These are phyloP conservation scores for Pandion haliaetus DNA, from an alignment of 2,113 vertebrate genomes.

Conservation along the genomic window DNA sequence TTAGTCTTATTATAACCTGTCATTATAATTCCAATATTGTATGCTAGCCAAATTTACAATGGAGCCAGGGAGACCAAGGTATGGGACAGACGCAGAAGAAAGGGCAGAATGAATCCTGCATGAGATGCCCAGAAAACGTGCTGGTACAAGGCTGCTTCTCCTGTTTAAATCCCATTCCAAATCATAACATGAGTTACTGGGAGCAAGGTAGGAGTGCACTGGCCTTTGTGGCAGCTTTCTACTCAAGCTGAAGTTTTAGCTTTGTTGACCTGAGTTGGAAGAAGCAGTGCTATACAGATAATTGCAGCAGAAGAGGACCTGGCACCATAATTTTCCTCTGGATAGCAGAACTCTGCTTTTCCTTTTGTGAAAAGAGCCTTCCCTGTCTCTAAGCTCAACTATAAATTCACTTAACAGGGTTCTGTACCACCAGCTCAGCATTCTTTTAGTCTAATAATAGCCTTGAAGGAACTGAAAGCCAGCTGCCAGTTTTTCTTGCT, in stretches of 20 bases:
- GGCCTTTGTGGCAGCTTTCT: not conserved
- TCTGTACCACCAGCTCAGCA: not conserved
- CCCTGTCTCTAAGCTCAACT: not conserved
- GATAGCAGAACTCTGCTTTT: not conserved
- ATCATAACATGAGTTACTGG: not conserved
- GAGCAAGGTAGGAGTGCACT: fast-evolving
- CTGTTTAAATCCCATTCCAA: not conserved
- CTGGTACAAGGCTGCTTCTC: not conserved
- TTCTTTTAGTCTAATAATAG: not conserved
- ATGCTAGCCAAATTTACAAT: not conserved
- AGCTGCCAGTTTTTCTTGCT: not conserved
- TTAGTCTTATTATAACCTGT: not conserved
- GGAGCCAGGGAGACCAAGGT: not conserved
- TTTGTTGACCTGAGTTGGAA: not conserved
- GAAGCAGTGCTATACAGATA: no score
- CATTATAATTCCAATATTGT: not conserved
- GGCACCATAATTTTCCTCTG: not conserved
- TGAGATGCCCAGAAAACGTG: not conserved
- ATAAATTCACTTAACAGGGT: not conserved
- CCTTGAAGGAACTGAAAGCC: not conserved
- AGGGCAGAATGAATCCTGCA: not conserved
- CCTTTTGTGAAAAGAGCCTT: not conserved
- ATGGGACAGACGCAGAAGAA: not conserved
- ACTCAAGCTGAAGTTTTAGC: no score
- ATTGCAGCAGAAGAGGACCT: not conserved